A percentile compares a stretch with the other conserved stretches of the same genome.
phyloP scores from a whole-genome alignment of 2,113 vertebrate genomes.

The Triplophysa dalaica region DNA sequence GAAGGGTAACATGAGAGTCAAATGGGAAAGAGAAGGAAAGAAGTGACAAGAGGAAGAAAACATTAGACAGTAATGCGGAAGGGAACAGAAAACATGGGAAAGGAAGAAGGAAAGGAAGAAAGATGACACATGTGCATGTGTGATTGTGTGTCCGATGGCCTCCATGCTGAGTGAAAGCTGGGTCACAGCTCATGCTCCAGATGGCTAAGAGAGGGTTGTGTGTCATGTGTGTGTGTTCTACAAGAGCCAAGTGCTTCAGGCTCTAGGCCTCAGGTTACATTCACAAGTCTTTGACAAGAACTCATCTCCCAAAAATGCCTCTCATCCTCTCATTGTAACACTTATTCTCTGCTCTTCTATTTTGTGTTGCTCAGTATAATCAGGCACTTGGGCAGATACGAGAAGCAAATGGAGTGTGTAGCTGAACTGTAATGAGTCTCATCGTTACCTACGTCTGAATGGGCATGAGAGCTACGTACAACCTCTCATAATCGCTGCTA shows the following conservation, averaged over 20 bases:
- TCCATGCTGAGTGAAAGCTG: slow-evolving; percentile 40
- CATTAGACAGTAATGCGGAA: not conserved
- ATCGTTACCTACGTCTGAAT: slow-evolving; percentile 35
- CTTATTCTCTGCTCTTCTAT: slow-evolving; percentile 4
- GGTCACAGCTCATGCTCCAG: slow-evolving; percentile 51
- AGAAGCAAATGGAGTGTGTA: slow-evolving; percentile 48
- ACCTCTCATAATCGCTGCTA: slow-evolving; percentile 38
- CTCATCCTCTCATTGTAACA: not conserved
- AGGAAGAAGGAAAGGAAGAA: not conserved
- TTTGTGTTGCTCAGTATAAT: not conserved
- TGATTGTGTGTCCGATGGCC: slow-evolving; percentile 14
- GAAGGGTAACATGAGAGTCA: not conserved
- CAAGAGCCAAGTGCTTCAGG: slow-evolving; percentile 48
- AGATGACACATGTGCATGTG: slow-evolving; percentile 5
- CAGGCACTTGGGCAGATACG: slow-evolving; percentile 5
- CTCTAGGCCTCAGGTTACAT: slow-evolving; percentile 51
- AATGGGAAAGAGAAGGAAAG: not conserved
- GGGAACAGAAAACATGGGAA: not conserved
- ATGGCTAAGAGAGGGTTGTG: slow-evolving; percentile 42
- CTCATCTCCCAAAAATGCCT: slow-evolving; percentile 25
- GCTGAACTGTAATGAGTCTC: slow-evolving; percentile 46
- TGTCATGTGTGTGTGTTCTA: slow-evolving; percentile 26
- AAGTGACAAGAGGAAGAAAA: not conserved
- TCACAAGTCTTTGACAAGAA: slow-evolving; percentile 42
- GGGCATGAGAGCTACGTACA: slow-evolving; percentile 18